Percentiles rank a stretch among this genome's conserved stretches.
Conservation (phyloP, 2,888 invertebrate species). For the Oasisia sp. region DNA sequence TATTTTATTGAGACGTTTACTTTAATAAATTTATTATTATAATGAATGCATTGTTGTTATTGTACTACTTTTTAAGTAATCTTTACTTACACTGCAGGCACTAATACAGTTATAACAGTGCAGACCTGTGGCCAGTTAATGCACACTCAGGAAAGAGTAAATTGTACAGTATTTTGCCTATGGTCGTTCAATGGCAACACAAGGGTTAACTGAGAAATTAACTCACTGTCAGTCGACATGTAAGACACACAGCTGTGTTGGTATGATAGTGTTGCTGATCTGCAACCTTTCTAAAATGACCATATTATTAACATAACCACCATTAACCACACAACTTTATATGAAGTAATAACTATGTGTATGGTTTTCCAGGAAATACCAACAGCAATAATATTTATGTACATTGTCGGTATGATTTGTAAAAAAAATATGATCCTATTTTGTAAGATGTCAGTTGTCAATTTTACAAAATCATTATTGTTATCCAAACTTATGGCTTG, state of each 20-base stretch:
- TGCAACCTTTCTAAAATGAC: background rate
- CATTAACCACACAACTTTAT: background rate
- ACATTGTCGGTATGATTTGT: background rate
- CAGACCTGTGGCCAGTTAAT: too few relatives aligned
- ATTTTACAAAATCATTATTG: background rate
- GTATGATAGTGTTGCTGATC: background rate
- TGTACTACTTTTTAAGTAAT: too few relatives aligned
- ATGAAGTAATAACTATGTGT: background rate
- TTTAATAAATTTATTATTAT: too few relatives aligned
- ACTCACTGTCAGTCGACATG: background rate
- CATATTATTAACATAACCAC: too few relatives aligned
- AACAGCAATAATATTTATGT: background rate
- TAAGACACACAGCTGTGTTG: background rate
- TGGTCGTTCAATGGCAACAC: background rate
- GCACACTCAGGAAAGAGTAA: too few relatives aligned
- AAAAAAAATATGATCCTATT: background rate
- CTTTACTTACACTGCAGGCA: too few relatives aligned
- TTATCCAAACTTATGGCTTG: background rate
- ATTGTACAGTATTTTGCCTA: background rate
- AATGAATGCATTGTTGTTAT: too few relatives aligned
- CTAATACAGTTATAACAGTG: too few relatives aligned
- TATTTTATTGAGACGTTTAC: too few relatives aligned
- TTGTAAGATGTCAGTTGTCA: background rate
- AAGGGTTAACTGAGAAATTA: background rate
- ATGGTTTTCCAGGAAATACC: background rate